Evolutionary conservation across 2,797 vertebrate genomes (phyloP), one percentile per base, ranked within the genome.

Genomic region (Sphenodon punctatus): DNA sequence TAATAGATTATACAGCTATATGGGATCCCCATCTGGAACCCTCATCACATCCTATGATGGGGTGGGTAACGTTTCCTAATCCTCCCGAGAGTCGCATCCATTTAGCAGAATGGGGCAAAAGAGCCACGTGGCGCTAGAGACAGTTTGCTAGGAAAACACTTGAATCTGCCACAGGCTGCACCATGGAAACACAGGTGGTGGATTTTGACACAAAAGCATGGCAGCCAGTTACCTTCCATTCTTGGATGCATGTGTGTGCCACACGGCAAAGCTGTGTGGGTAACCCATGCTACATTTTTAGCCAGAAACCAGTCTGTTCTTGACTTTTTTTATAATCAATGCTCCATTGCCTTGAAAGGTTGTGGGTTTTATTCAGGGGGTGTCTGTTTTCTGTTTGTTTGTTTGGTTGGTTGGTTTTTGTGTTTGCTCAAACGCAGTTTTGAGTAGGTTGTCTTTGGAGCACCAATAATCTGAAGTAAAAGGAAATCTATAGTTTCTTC

Each of bases 391-490:
- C n/a, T n/a, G n/a, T n/a, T n/a, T n/a, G n/a, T n/a, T n/a, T n/a
- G 10, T 39, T 39, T 39, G 10, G 4, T 10, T 39, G 38, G 39
- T 92, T n/a, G n/a, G n/a, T n/a, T n/a, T n/a, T n/a, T n/a, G n/a
- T n/a, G n/a, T 90, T 86, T 88, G 78, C 78, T 74, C 82, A 88
- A 74, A 71, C 82, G 67, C 87, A 88, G 81, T 88, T 75, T 86
- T 84, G 59, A 78, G 68, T 7, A 12, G 43, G 43, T 70, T 90
- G 82, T 86, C 83, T 89, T 71, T 87, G 85, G 82, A 88, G 84
- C 89, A 82, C 34, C 63, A 79, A 16, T 51, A 78, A 73, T 41
- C 0, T 0, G 60, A 65, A 64, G 67, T 0, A 9, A 25, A 58
- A 7, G 8, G 23, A 85, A 79, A 43, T 74, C 63, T 74, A 84